phyloP scores from a whole-genome alignment of 2,888 invertebrate species.

The Leptopilina syphax region DNA sequence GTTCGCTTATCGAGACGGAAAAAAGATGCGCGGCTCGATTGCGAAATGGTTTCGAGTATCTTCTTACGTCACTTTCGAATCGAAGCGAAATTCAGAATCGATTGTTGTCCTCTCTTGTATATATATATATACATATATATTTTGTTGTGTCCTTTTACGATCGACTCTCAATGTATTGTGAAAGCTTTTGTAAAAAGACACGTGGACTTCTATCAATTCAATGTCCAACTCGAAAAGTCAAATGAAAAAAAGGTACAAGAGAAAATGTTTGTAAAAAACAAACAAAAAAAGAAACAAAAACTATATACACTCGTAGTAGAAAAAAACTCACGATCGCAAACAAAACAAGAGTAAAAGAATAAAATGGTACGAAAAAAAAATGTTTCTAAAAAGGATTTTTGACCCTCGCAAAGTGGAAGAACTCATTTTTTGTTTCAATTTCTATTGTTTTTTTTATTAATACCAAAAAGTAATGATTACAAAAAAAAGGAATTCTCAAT shows the following conservation, averaged over 20 bases:
- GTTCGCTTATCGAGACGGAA: slow-evolving; percentile 15
- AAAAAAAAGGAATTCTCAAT: too few relatives aligned
- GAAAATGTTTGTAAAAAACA: not conserved
- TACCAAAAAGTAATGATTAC: too few relatives aligned
- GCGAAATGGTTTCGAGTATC: slow-evolving; percentile 21
- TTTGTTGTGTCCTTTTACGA: slow-evolving; percentile 22
- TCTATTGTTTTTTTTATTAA: too few relatives aligned
- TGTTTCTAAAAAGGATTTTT: too few relatives aligned
- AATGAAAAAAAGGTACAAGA: not conserved
- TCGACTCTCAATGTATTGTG: slow-evolving; percentile 21
- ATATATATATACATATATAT: too few relatives aligned
- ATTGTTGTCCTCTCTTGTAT: slow-evolving; percentile 23
- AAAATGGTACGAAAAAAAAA: too few relatives aligned
- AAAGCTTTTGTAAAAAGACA: slow-evolving; percentile 27
- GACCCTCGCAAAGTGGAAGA: too few relatives aligned
- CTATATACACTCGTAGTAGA: too few relatives aligned
- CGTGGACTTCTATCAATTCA: slow-evolving; percentile 6
- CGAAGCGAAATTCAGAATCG: slow-evolving; percentile 12
- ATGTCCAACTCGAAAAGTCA: not conserved
- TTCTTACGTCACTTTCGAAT: slow-evolving; percentile 29
- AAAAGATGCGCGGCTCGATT: slow-evolving; percentile 2
- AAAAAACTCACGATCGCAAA: too few relatives aligned
- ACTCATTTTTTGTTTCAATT: too few relatives aligned
- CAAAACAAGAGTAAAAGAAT: too few relatives aligned
- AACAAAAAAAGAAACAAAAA: too few relatives aligned